A percentile compares a stretch with the other conserved stretches of the same genome.
phyloP scores from a whole-genome alignment of 2,888 invertebrate species.

The Ophioninae sp. region DNA sequence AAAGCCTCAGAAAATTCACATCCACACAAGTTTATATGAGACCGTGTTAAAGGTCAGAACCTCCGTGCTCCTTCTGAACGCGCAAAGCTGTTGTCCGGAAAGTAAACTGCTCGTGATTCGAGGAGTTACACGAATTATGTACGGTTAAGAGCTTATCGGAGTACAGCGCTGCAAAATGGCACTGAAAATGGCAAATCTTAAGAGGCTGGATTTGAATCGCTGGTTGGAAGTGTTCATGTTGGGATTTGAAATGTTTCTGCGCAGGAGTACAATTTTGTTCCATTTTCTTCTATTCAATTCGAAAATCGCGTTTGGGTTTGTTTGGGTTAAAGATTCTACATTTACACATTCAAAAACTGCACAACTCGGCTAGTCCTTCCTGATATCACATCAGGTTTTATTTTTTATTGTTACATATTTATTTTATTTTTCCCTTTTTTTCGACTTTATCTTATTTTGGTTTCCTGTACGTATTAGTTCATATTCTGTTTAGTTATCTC shows the following conservation, averaged over 20 bases:
- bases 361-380: too few species aligned
- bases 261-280: constrained; percentile 27
- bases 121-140: constrained; percentile 34
- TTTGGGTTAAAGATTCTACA: constrained; percentile 53
- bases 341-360: neutral
- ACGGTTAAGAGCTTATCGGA: constrained; percentile 4
- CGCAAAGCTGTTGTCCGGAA: constrained; percentile 35
- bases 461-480: too few species aligned
- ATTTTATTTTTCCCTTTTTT: too few species aligned
- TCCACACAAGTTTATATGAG: constrained; percentile 20
- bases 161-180: constrained; percentile 32
- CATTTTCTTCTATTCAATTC: constrained; percentile 42
- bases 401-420: too few species aligned
- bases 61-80: constrained; percentile 38
- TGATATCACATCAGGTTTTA: too few species aligned
- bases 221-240: constrained; percentile 7
- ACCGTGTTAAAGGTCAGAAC: constrained; percentile 58
- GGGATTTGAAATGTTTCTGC: neutral
- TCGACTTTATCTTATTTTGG: too few species aligned
- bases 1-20: constrained; percentile 56
- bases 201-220: constrained; percentile 12
- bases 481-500: too few species aligned
- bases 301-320: constrained; percentile 57
- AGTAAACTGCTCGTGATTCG: constrained; percentile 56
- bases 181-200: constrained; percentile 46